Evolutionary conservation across 2,888 invertebrate species (phyloP).

Genomic region (Corythucha ciliata): DNA sequence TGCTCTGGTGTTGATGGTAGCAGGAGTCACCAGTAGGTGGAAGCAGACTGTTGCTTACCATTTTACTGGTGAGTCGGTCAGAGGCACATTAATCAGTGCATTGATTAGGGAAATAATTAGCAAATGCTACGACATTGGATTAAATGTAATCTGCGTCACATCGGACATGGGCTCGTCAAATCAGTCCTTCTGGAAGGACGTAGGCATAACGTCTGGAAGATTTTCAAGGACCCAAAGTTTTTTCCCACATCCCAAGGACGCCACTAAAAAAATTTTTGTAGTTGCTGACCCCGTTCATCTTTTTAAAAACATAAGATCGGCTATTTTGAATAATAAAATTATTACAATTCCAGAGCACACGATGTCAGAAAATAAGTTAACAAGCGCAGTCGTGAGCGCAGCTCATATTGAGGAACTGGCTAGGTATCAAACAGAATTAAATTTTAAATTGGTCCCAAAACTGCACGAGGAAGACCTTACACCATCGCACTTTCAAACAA

Average conservation of each 20-base stretch:
- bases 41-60: slow-evolving; percentile 37
- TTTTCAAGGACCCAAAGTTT: not conserved
- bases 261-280: slow-evolving; percentile 27
- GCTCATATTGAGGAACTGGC: no score
- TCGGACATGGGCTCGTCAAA: slow-evolving; percentile 37
- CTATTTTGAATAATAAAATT: no score
- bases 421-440: no score
- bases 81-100: slow-evolving; percentile 31
- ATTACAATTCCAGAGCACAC: no score
- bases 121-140: slow-evolving; percentile 32
- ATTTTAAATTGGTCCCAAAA: no score
- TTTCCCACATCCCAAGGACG: slow-evolving; percentile 30
- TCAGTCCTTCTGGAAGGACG: slow-evolving; percentile 34
- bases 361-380: no score
- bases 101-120: slow-evolving; percentile 12
- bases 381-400: no score
- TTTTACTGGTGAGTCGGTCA: slow-evolving; percentile 34
- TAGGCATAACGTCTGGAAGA: slow-evolving; percentile 24
- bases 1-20: slow-evolving; percentile 37
- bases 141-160: slow-evolving; percentile 32
- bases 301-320: slow-evolving; percentile 34
- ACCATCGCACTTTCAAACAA: no score
- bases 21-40: slow-evolving; percentile 35
- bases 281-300: slow-evolving; percentile 32
- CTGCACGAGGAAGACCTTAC: no score